Conservation (phyloP, 2,113 vertebrate genomes). For the Podilymbus podiceps region DNA sequence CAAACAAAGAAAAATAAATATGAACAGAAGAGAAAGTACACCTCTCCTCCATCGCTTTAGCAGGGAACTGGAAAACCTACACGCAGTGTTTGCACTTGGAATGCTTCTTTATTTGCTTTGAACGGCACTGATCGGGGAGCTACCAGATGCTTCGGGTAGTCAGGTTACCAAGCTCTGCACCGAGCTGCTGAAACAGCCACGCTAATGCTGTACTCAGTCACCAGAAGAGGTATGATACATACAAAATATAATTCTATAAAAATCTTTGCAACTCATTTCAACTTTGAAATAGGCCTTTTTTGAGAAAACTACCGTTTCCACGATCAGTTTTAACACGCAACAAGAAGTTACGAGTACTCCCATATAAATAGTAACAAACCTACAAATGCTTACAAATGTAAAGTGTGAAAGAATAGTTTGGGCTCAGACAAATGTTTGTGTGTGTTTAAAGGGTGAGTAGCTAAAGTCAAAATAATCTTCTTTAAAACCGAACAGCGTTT, state of each 20-base stretch:
- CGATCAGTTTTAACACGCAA: neutral
- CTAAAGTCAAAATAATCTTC: neutral
- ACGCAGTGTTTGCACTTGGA: neutral
- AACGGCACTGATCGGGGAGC: neutral
- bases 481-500: neutral
- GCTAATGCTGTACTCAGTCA: neutral
- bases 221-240: neutral
- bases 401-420: neutral
- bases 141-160: neutral
- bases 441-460: neutral
- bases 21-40: neutral
- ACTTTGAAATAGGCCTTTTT: neutral
- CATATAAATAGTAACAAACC: neutral
- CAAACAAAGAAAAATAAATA: neutral
- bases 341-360: neutral
- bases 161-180: neutral
- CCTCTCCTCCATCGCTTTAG: neutral
- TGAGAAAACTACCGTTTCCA: neutral
- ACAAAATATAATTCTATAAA: neutral
- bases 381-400: neutral
- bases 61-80: neutral
- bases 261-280: neutral
- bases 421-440: neutral
- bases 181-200: neutral
- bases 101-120: neutral